A percentile compares a stretch with the other conserved stretches of the same genome.
phyloP scores from a whole-genome alignment of 2,888 invertebrate genomes.

The Theretra japonica region DNA sequence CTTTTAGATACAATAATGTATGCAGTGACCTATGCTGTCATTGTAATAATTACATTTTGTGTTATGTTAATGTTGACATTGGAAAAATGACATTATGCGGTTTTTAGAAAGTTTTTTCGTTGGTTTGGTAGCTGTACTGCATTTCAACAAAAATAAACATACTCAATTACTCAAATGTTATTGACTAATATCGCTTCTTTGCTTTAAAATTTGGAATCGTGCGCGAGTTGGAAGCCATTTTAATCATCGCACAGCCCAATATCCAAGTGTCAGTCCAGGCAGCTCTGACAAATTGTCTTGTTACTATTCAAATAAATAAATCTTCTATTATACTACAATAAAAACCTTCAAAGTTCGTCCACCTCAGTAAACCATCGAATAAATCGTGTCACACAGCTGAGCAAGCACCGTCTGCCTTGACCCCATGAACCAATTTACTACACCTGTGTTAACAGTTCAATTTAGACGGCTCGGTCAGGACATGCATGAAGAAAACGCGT shows the following conservation, averaged over 20 bases:
- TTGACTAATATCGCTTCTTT: too few relatives aligned
- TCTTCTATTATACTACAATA: not conserved
- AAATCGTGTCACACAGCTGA: conserved; percentile 8
- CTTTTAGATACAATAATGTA: not conserved
- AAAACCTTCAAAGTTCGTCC: not conserved
- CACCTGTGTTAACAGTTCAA: not conserved
- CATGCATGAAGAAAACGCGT: not conserved
- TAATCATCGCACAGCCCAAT: too few relatives aligned
- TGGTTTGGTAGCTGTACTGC: not conserved
- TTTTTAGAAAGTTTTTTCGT: not conserved
- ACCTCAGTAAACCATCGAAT: not conserved
- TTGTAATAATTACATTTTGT: conserved; percentile 3
- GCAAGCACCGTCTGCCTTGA: conserved; percentile 38
- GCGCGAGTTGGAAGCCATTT: too few relatives aligned
- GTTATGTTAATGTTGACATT: not conserved
- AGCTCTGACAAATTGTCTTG: too few relatives aligned
- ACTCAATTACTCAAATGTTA: too few relatives aligned
- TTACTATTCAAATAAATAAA: too few relatives aligned
- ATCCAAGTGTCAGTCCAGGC: too few relatives aligned
- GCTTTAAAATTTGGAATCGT: too few relatives aligned
- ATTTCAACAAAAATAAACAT: not conserved
- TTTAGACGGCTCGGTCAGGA: not conserved
- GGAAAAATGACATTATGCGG: not conserved
- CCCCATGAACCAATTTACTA: conserved; percentile 41
- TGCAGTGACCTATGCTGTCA: not conserved